phyloP scores from a whole-genome alignment of 2,888 invertebrate species.

The Tipula lateralis region DNA sequence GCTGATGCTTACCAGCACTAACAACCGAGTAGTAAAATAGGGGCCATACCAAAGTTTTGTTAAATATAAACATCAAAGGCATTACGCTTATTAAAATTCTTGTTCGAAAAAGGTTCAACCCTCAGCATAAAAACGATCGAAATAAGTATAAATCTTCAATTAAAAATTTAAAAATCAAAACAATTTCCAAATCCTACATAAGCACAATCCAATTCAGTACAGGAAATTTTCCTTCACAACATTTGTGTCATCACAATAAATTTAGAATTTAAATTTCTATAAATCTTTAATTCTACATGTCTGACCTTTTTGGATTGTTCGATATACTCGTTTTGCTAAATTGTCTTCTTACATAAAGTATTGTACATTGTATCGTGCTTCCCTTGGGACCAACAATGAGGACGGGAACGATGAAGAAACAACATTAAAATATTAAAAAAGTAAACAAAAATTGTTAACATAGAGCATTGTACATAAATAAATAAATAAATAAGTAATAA shows the following conservation, averaged over 20 bases:
- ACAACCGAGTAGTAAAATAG: no score
- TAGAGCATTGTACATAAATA: neutral
- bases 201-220: neutral
- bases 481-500: constrained; percentile 19
- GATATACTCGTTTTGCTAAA: neutral
- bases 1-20: no score
- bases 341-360: neutral
- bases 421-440: neutral
- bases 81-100: no score
- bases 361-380: neutral
- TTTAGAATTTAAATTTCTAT: neutral
- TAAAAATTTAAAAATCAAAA: neutral
- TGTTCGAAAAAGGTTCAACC: no score
- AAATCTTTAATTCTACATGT: neutral
- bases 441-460: neutral
- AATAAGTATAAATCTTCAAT: neutral
- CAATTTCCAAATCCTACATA: neutral
- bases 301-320: neutral
- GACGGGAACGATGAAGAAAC: neutral
- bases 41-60: no score
- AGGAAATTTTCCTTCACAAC: neutral
- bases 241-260: neutral
- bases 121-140: no score
- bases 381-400: neutral
- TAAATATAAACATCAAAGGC: no score